Evolutionary conservation across 2,113 vertebrate genomes (phyloP), one percentile per base, ranked within the genome.

Genomic region (Stomatorhinus ivindoensis): DNA sequence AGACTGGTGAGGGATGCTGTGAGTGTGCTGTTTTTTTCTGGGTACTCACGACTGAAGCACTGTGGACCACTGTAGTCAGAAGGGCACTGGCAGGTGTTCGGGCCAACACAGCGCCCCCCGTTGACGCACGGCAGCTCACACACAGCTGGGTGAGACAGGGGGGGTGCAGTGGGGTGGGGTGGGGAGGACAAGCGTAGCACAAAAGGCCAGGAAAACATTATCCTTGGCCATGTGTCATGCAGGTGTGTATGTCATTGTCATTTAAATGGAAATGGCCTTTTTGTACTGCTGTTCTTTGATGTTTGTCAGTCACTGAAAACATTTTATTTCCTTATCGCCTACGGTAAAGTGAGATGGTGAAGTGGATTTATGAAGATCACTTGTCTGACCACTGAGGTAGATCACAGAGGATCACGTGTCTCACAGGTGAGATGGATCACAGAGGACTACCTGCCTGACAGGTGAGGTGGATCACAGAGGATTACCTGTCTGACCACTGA

Each of bases 51-150:
- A 39, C 90, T 92, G 55, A 97, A 95, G 90, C 96, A 97, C 94
- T 97, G 96, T 0, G 86, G 89, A 5, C 96, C 96, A 0, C 90
- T 94, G 93, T 96, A 97, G 92, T 96, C 96, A 0, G 95, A 96
- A 1, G 95, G 92, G 92, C 96, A 97, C 91, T 97, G 96, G 92
- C 96, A 97, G 89, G 92, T 92, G 21, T 94, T 89, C 0, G 96
- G 96, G 58, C 93, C 93, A 48, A 96, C 93, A 89, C 96, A 97
- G 42, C 94, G 95, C 31, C 96, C 96, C 0, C 95, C 92, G 1
- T 96, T 96, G 31, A 93, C 94, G 89, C 96, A 97, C 4, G 95
- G 95, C 50, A 96, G 87, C 89, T 96, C 94, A 82, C 96, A 96
- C 88, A 96, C 91, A 4, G 96, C 96, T 96, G 48, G 31, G 51